Evolutionary conservation across 2,797 vertebrate genomes (phyloP), one percentile per base, ranked within the genome.

Genomic region (Galaxias olidus): DNA sequence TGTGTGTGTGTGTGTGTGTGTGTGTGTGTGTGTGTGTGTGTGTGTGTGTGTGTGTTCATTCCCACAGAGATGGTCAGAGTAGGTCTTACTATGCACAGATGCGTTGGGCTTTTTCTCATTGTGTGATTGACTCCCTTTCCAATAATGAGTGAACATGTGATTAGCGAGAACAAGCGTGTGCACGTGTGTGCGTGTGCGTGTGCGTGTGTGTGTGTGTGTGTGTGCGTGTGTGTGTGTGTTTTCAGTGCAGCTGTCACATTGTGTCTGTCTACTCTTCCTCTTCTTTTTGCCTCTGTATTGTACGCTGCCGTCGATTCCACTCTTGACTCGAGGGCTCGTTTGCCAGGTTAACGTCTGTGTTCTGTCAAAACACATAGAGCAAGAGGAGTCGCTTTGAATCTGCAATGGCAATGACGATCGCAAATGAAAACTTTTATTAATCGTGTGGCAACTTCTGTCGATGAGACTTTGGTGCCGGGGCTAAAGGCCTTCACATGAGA

Each of bases 361-460:
- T 57, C 69, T 61, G 61, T 74, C 72, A 55, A 9, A 49, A 30
- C 59, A 73, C 11, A 0, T 15, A 68, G 71, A 81, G 68, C 59
- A 42, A 49, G n/a, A n/a, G 50, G 47, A 57, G 76, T 84, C 65
- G 4, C 77, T 69, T 77, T 63, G 19, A 74, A 84, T 88, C 83
- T 87, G 84, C 79, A 86, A 74, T 86, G 78, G 86, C 84, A 89
- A 88, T 85, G 57, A 86, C 45, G 30, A 2, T 30, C 30, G 54
- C 68, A n/a, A n/a, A n/a, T 71, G 59, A 70, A 81, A 89, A 90
- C 83, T 60, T 90, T 88, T 81, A 84, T 89, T 88, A 89, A 87
- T 87, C 83, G 76, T 69, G 66, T 59, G 30, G 66, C 59, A 87
- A 88, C 86, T 89, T 87, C 81, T 85, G 81, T 84, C 69, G 60